Conservation (phyloP, 2,797 vertebrate species). For the Anguilla marmorata region DNA sequence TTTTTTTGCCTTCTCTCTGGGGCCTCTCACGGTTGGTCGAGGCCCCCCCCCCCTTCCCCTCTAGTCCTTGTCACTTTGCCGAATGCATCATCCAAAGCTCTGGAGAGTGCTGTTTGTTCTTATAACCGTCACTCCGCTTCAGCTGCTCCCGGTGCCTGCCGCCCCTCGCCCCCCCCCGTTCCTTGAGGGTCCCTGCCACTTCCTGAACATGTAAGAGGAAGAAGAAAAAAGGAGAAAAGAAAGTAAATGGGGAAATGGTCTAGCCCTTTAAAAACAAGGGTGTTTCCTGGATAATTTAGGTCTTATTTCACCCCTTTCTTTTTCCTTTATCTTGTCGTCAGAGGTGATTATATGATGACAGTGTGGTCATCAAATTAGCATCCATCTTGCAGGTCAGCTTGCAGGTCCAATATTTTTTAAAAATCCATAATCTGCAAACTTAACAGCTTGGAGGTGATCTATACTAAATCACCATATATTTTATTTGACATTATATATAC, state of each 20-base stretch:
- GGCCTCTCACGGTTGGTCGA: background rate
- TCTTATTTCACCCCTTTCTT: background rate
- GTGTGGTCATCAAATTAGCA: background rate
- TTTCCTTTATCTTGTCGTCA: background rate
- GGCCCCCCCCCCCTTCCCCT: background rate
- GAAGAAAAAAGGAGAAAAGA: background rate
- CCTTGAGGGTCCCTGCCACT: background rate
- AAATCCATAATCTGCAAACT: background rate
- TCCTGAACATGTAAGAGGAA: background rate
- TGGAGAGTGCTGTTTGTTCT: constrained; percentile 11
- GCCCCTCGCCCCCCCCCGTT: background rate
- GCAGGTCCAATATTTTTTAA: background rate
- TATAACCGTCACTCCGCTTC: background rate
- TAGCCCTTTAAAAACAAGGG: background rate
- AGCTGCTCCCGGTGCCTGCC: background rate
- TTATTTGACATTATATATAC: background rate
- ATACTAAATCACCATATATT: background rate
- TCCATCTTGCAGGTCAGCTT: background rate
- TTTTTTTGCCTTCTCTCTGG: background rate
- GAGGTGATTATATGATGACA: background rate
- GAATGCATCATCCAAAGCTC: background rate
- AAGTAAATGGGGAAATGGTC: background rate
- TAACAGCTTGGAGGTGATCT: background rate
- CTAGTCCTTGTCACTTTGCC: constrained; percentile 2
- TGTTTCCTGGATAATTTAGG: background rate